These are phyloP conservation scores for Drosophila neonasuta DNA, from an alignment of 2,888 invertebrate genomes.

Conservation along the genomic window DNA sequence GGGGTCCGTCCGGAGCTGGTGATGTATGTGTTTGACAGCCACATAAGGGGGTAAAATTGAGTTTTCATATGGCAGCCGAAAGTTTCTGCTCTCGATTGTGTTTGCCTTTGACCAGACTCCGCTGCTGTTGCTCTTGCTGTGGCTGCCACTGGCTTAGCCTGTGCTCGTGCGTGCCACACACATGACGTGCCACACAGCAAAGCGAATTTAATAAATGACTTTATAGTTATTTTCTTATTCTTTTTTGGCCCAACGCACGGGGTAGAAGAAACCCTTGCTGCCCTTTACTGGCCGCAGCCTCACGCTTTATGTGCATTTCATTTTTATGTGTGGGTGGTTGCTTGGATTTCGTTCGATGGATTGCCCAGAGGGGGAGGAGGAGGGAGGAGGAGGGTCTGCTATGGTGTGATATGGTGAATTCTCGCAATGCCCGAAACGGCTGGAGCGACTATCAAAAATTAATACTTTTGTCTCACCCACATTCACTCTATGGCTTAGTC, in stretches of 20 bases:
- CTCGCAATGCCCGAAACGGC: slow-evolving; percentile 57
- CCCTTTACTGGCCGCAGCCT: slow-evolving; percentile 24
- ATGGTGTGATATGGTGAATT: slow-evolving; percentile 17
- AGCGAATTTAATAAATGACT: slow-evolving; percentile 77
- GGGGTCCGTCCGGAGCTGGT: slow-evolving; percentile 21
- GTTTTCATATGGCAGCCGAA: slow-evolving; percentile 62
- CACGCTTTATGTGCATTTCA: slow-evolving; percentile 47
- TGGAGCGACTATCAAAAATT: slow-evolving; percentile 74
- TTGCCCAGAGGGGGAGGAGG: slow-evolving; percentile 2
- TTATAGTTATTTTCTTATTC: slow-evolving; percentile 70
- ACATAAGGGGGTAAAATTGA: slow-evolving; percentile 77
- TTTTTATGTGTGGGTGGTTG: slow-evolving; percentile 45
- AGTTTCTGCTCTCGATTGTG: slow-evolving; percentile 62
- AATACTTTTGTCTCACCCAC: slow-evolving; percentile 70
- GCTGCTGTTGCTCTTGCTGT: background rate
- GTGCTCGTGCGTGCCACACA: slow-evolving; percentile 49
- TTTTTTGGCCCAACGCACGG: slow-evolving; percentile 13
- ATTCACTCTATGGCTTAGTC: slow-evolving; percentile 6
- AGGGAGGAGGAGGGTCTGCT: background rate
- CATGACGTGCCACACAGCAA: slow-evolving; percentile 49
- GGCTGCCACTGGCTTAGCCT: slow-evolving; percentile 17
- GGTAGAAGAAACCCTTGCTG: slow-evolving; percentile 61
- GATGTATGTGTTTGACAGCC: slow-evolving; percentile 76
- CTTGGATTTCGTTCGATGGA: slow-evolving; percentile 26
- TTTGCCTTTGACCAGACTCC: slow-evolving; percentile 56